These are phyloP conservation scores for Icerya purchasi DNA, from an alignment of 2,888 invertebrate species.

Conservation along the genomic window DNA sequence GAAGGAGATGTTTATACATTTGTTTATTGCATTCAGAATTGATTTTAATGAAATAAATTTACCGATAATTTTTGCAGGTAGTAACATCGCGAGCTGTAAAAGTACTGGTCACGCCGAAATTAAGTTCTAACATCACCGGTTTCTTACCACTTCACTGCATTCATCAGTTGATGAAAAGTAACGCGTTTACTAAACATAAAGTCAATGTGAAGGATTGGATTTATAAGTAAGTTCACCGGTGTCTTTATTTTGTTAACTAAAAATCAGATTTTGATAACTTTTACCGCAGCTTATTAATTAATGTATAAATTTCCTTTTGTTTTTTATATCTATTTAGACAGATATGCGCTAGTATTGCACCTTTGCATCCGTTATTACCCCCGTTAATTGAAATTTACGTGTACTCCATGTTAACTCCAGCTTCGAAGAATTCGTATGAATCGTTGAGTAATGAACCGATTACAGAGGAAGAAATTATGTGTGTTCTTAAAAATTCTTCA, in stretches of 20 bases:
- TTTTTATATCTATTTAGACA: too few species aligned
- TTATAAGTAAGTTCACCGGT: constrained; percentile 31
- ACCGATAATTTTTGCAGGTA: too few species aligned
- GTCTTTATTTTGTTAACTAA: not conserved
- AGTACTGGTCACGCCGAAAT: constrained; percentile 74
- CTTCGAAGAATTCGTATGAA: constrained; percentile 41
- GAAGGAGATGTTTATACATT: not conserved
- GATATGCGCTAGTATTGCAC: constrained; percentile 69
- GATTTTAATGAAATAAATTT: too few species aligned
- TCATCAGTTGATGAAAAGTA: constrained; percentile 76
- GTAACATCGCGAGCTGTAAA: constrained; percentile 89
- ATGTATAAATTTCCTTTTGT: too few species aligned
- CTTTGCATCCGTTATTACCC: constrained; percentile 80
- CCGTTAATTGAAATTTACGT: constrained; percentile 86
- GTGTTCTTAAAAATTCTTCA: constrained; percentile 40
- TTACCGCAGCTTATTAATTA: too few species aligned
- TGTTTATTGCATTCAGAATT: constrained; percentile 17
- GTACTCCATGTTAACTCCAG: constrained; percentile 61
- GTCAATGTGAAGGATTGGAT: constrained; percentile 95
- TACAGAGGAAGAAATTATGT: constrained; percentile 67
- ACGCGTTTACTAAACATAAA: constrained; percentile 87
- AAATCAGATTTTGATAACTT: too few species aligned
- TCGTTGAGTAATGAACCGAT: constrained; percentile 70
- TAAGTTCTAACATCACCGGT: constrained; percentile 72
- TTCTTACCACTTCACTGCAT: constrained; percentile 92